Conservation (phyloP, 1,140 invertebrate species). For the Achroia grisella region DNA sequence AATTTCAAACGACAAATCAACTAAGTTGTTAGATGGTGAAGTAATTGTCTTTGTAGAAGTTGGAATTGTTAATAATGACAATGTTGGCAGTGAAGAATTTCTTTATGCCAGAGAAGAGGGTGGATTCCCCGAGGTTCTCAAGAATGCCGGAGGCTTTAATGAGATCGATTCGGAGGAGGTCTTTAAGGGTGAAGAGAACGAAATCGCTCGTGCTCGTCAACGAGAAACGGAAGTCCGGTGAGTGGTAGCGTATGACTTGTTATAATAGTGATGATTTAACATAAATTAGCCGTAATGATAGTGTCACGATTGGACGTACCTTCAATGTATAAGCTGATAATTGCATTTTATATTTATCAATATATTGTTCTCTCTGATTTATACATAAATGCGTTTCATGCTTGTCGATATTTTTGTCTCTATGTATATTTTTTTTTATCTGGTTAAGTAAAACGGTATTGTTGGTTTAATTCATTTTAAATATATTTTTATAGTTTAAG, state of each 20-base stretch:
- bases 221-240: constrained; percentile 85
- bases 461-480: no score
- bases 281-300: no score
- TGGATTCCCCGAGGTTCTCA: constrained; percentile 71
- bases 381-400: no score
- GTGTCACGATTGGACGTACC: no score
- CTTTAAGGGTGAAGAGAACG: constrained; percentile 79
- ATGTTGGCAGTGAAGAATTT: constrained; percentile 80
- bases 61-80: constrained; percentile 11
- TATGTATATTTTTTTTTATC: no score
- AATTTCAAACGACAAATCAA: background rate
- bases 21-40: background rate
- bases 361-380: background rate
- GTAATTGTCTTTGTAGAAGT: background rate
- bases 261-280: background rate
- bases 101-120: constrained; percentile 78
- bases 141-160: constrained; percentile 80
- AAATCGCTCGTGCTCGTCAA: constrained; percentile 79
- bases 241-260: constrained; percentile 70
- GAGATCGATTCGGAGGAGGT: constrained; percentile 78
- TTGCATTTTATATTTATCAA: constrained; percentile 4
- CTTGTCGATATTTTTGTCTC: no score
- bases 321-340: no score
- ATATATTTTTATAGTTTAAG: no score
- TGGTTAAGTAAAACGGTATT: no score